Conservation (phyloP, 1,140 invertebrate genomes). For the Drusus annulatus region DNA sequence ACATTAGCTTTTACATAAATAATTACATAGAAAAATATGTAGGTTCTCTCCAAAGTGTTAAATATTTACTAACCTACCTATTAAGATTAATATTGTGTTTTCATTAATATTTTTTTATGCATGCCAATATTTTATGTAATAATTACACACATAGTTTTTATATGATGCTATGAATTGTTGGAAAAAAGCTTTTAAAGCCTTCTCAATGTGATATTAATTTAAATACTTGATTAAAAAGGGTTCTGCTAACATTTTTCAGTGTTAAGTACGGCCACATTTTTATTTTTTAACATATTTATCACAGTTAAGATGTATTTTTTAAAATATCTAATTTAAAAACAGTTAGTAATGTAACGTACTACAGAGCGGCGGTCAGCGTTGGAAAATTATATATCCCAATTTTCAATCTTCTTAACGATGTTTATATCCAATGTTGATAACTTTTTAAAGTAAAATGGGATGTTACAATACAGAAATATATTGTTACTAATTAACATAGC, state of each 20-base stretch:
- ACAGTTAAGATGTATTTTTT: background rate
- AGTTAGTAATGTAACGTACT: too few species aligned
- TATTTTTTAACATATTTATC: constrained; percentile 6
- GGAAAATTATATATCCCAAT: too few species aligned
- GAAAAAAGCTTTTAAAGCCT: constrained; percentile 49
- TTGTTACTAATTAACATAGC: too few species aligned
- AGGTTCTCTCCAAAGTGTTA: background rate
- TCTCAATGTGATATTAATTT: constrained; percentile 55
- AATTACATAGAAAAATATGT: background rate
- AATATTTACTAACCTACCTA: background rate
- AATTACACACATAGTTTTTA: background rate
- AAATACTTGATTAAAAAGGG: constrained; percentile 42
- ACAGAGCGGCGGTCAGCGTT: too few species aligned
- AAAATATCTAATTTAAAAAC: too few species aligned
- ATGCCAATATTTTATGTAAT: background rate
- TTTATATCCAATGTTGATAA: too few species aligned
- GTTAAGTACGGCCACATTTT: background rate
- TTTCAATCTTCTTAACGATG: too few species aligned
- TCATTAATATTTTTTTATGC: constrained; percentile 6
- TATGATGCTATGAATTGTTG: constrained; percentile 1
- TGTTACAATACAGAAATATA: too few species aligned
- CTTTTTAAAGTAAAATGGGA: too few species aligned
- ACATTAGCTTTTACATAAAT: too few species aligned
- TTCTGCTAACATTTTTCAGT: background rate
- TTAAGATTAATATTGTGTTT: background rate